Percentiles rank a stretch among this genome's conserved stretches.
Conservation (phyloP, 2,113 vertebrate species). For the Cryptotis parvus region DNA sequence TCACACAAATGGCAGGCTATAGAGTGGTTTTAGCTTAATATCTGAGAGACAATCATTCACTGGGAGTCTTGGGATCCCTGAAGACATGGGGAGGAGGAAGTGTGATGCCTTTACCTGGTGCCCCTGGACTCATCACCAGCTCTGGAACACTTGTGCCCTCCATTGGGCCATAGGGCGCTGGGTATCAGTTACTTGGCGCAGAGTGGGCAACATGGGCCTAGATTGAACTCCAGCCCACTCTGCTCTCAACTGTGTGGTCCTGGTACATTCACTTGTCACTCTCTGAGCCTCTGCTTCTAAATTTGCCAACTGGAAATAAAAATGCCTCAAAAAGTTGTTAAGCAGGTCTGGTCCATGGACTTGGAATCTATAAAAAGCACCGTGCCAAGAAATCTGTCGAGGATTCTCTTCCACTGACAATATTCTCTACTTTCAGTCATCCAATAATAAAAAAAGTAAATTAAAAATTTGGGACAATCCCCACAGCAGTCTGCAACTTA, state of each 20-base stretch:
- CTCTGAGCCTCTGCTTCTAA: slow-evolving; percentile 26
- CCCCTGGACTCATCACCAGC: not conserved
- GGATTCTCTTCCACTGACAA: not conserved
- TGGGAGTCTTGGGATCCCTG: not conserved
- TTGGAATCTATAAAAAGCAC: slow-evolving; percentile 2
- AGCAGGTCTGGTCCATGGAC: not conserved
- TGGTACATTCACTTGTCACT: not conserved
- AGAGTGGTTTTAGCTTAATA: not conserved
- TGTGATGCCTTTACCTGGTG: not conserved
- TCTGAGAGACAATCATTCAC: slow-evolving; percentile 1
- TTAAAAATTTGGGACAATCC: not conserved
- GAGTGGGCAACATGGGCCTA: not conserved
- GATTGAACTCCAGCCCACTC: not conserved
- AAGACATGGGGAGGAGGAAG: not conserved
- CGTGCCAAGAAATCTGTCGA: not conserved
- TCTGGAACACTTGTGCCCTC: not conserved
- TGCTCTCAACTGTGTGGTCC: not conserved
- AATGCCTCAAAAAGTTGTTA: slow-evolving; percentile 3
- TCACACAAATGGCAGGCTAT: not conserved
- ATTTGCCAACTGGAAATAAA: not conserved
- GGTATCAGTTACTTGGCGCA: not conserved
- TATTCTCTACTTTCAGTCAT: not conserved
- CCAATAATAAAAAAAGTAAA: not conserved
- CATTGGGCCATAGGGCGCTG: not conserved
- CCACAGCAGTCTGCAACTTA: not conserved